A percentile compares a stretch with the other conserved stretches of the same genome.
Evolutionary conservation across 2,113 vertebrate species (phyloP).

Genomic region (Butorides virescens): DNA sequence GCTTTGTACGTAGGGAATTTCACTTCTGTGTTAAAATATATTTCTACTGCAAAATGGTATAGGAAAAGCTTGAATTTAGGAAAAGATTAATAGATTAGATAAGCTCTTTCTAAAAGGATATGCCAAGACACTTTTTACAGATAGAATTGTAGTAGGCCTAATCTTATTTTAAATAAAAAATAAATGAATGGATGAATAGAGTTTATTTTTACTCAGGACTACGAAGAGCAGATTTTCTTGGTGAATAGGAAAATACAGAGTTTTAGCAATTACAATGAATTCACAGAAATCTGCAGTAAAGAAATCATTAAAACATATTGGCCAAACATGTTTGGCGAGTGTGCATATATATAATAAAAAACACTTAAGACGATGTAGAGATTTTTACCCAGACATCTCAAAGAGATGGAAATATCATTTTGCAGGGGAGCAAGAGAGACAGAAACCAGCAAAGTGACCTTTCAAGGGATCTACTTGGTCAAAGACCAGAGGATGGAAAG

Average conservation of each 20-base stretch:
- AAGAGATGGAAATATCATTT: background rate
- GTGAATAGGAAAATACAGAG: background rate
- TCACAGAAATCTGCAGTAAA: conserved; percentile 29
- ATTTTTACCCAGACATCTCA: background rate
- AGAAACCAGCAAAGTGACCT: background rate
- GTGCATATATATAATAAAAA: background rate
- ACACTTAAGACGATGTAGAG: background rate
- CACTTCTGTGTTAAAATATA: background rate
- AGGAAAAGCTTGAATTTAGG: background rate
- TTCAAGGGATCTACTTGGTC: background rate
- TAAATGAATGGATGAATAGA: background rate
- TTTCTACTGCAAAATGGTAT: background rate
- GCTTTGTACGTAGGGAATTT: background rate
- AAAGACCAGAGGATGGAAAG: background rate
- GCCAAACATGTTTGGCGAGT: background rate
- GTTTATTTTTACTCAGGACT: conserved; percentile 36
- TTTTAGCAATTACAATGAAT: conserved; percentile 47
- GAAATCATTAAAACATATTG: conserved; percentile 24
- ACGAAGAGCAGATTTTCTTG: background rate
- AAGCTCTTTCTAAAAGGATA: conserved; percentile 13
- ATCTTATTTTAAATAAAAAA: conserved; percentile 27
- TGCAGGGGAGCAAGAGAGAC: background rate
- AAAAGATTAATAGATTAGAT: conserved; percentile 11
- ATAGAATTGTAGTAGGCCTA: background rate
- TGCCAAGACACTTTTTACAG: background rate